A percentile compares a stretch with the other conserved stretches of the same genome.
Evolutionary conservation across 2,113 vertebrate genomes (phyloP).

Genomic region (Charina bottae): DNA sequence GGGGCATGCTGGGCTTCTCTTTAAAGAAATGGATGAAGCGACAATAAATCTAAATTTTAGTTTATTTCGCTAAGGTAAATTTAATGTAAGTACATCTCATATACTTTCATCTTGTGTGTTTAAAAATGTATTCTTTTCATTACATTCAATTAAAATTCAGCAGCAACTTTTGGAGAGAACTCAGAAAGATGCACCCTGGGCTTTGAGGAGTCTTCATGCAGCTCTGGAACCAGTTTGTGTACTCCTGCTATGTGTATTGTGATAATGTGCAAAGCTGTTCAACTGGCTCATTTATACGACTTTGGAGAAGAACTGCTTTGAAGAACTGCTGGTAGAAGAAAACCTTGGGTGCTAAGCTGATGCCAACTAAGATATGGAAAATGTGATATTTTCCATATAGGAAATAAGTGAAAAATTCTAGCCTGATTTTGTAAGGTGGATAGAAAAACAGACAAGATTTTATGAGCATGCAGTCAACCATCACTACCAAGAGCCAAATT

Average conservation of each 20-base stretch:
- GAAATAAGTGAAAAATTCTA: background rate
- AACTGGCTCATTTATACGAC: background rate
- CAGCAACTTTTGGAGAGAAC: background rate
- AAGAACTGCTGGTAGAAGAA: background rate
- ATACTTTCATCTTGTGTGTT: background rate
- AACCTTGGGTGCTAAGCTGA: background rate
- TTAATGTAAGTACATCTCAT: background rate
- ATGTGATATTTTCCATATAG: background rate
- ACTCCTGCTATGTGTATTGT: background rate
- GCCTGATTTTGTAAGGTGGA: background rate
- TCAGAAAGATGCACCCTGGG: background rate
- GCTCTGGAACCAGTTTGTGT: background rate
- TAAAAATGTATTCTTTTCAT: background rate
- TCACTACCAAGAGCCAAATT: background rate
- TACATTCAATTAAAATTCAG: background rate
- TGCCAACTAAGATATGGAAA: background rate
- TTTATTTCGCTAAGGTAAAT: background rate
- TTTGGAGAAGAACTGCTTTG: background rate
- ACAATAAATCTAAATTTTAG: background rate
- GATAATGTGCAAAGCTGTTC: background rate
- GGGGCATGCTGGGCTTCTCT: background rate
- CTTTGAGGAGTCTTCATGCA: background rate
- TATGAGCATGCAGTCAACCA: background rate
- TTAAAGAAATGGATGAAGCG: background rate
- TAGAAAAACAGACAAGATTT: background rate